Percentiles rank a stretch among this genome's conserved stretches.
phyloP scores from a whole-genome alignment of 2,797 vertebrate species.

The Lagodon rhomboides region DNA sequence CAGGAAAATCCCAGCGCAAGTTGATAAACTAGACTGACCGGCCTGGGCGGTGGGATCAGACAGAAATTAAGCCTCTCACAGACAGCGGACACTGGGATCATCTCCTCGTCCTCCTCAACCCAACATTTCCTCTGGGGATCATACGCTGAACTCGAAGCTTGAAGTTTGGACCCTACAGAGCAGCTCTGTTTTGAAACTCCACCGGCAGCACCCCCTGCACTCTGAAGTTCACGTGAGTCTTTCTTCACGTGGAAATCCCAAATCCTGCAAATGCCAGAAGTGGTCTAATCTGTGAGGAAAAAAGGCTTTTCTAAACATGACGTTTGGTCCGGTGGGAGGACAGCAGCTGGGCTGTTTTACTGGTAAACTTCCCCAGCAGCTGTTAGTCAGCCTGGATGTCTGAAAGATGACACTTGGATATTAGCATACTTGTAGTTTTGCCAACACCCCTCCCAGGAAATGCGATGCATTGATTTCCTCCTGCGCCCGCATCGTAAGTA shows the following conservation, averaged over 20 bases:
- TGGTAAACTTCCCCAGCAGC: constrained; percentile 78
- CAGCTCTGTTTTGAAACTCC: neutral
- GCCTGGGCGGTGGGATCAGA: constrained; percentile 60
- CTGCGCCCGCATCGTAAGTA: constrained; percentile 53
- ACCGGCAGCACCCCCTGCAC: neutral
- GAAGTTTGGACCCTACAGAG: constrained; percentile 24
- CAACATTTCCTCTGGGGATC: constrained; percentile 38
- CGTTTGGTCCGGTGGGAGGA: constrained; percentile 45
- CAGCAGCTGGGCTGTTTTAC: constrained; percentile 64
- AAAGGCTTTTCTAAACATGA: constrained; percentile 16
- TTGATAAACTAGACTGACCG: constrained; percentile 58
- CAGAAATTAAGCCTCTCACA: constrained; percentile 58
- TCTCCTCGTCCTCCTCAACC: constrained; percentile 44
- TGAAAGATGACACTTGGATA: constrained; percentile 80
- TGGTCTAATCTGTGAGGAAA: constrained; percentile 6
- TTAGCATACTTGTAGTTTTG: constrained; percentile 72
- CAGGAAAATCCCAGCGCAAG: constrained; percentile 45
- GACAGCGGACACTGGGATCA: constrained; percentile 63
- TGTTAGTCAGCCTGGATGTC: constrained; percentile 67
- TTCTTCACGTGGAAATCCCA: constrained; percentile 3
- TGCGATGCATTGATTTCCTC: constrained; percentile 58
- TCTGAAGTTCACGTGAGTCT: neutral
- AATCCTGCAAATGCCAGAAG: constrained; percentile 13
- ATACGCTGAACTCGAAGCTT: constrained; percentile 17
- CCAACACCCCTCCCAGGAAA: constrained; percentile 69